phyloP scores from a whole-genome alignment of 2,113 vertebrate species.

The Clarias magur region DNA sequence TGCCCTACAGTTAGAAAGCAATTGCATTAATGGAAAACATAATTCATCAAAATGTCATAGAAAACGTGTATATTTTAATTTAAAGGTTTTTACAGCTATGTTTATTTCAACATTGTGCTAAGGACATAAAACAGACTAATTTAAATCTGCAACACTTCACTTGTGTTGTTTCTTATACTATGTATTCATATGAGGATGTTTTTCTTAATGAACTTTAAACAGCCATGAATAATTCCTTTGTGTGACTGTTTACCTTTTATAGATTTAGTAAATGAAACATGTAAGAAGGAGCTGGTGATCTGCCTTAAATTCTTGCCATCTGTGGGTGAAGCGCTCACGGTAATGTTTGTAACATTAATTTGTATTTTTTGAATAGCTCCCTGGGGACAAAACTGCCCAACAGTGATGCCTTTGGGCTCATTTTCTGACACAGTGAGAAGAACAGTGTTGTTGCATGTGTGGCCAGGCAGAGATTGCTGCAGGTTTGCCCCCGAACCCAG shows the following conservation, averaged over 20 bases:
- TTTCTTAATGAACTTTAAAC: not conserved
- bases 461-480: slow-evolving; percentile 70
- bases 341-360: slow-evolving; percentile 75
- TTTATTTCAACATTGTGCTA: not conserved
- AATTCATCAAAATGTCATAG: not conserved
- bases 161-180: not conserved
- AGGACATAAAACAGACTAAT: not conserved
- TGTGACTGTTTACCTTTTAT: slow-evolving; percentile 77
- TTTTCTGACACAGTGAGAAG: slow-evolving; percentile 66
- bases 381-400: slow-evolving; percentile 81
- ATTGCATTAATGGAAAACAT: not conserved
- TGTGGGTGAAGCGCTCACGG: slow-evolving; percentile 70
- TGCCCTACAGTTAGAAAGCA: not conserved
- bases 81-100: not conserved
- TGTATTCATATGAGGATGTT: not conserved
- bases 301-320: slow-evolving; percentile 49
- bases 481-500: slow-evolving; percentile 67
- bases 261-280: slow-evolving; percentile 70
- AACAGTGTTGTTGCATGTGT: slow-evolving; percentile 75
- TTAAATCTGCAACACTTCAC: not conserved
- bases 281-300: slow-evolving; percentile 63
- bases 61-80: not conserved
- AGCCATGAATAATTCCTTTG: not conserved
- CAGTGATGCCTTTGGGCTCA: slow-evolving; percentile 52
- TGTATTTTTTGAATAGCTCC: slow-evolving; percentile 81